phyloP scores from a whole-genome alignment of 2,888 invertebrate genomes.

The Hydrotaea cyrtoneurina region DNA sequence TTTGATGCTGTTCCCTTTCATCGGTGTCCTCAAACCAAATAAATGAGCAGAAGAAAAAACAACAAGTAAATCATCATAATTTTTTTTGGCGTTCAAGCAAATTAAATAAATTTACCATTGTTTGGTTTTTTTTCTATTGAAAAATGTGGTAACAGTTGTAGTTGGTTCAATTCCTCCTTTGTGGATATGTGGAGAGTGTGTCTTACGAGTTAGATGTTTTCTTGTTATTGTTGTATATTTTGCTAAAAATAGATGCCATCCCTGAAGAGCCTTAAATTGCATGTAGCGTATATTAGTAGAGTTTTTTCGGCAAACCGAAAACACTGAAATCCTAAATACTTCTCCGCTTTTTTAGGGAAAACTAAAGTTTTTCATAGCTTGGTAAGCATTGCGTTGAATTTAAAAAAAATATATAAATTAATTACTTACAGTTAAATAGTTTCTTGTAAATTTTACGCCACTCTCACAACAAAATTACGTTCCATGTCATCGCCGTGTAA shows the following conservation, averaged over 20 bases:
- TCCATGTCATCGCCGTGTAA: too few relatives aligned
- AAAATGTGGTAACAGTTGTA: constrained; percentile 11
- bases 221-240: background rate
- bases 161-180: background rate
- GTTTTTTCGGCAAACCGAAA: too few relatives aligned
- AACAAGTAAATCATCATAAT: constrained; percentile 29
- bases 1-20: background rate
- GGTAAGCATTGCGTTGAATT: too few relatives aligned
- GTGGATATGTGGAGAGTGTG: constrained; percentile 6
- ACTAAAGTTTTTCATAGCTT: too few relatives aligned
- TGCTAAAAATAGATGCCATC: constrained; percentile 9
- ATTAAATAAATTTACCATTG: constrained; percentile 41
- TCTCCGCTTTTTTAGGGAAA: too few relatives aligned
- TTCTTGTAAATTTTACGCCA: too few relatives aligned
- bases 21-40: background rate
- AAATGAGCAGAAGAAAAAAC: background rate
- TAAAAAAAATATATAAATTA: too few relatives aligned
- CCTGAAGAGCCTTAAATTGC: background rate
- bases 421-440: too few relatives aligned
- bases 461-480: too few relatives aligned
- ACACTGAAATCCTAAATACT: too few relatives aligned
- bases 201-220: background rate
- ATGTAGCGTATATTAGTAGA: too few relatives aligned
- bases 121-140: constrained; percentile 5
- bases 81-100: constrained; percentile 18